phyloP scores from a whole-genome alignment of 2,888 invertebrate genomes.

The Poecilobothrus nobilitatus region DNA sequence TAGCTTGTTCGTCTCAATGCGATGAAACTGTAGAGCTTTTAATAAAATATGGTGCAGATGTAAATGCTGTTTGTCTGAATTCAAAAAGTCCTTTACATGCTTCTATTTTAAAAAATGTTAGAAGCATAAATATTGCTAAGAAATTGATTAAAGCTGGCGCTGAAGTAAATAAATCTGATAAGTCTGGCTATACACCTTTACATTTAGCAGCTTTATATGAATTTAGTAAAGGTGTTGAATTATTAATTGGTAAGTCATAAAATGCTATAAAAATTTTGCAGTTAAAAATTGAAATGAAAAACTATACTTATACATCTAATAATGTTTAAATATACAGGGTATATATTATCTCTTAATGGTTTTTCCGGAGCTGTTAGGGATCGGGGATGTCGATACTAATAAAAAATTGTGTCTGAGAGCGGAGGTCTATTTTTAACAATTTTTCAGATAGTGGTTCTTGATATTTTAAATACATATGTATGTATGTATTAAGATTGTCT shows the following conservation, averaged over 20 bases:
- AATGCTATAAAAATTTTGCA: no score
- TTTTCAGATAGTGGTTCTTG: no score
- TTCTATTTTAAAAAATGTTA: slow-evolving; percentile 67
- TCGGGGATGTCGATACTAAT: no score
- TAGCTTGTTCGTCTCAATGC: slow-evolving; percentile 73
- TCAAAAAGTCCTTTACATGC: slow-evolving; percentile 73
- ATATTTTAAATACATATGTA: no score
- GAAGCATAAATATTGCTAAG: slow-evolving; percentile 58
- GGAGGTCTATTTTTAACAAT: no score
- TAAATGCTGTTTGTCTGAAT: slow-evolving; percentile 60
- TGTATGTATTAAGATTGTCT: no score
- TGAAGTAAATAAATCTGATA: slow-evolving; percentile 65
- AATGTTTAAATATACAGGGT: no score
- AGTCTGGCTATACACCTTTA: slow-evolving; percentile 74
- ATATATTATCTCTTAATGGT: no score
- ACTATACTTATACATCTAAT: no score
- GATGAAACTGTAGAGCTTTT: slow-evolving; percentile 66
- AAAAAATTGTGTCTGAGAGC: no score
- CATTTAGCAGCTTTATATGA: slow-evolving; percentile 79
- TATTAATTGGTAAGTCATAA: slow-evolving; percentile 51
- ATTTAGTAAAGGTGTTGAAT: slow-evolving; percentile 64
- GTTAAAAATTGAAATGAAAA: no score
- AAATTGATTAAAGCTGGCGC: slow-evolving; percentile 58
- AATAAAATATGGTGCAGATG: slow-evolving; percentile 55
- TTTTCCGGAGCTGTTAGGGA: no score